These are phyloP conservation scores for Erpobdella octoculata DNA, from an alignment of 2,888 invertebrate species.

Conservation along the genomic window DNA sequence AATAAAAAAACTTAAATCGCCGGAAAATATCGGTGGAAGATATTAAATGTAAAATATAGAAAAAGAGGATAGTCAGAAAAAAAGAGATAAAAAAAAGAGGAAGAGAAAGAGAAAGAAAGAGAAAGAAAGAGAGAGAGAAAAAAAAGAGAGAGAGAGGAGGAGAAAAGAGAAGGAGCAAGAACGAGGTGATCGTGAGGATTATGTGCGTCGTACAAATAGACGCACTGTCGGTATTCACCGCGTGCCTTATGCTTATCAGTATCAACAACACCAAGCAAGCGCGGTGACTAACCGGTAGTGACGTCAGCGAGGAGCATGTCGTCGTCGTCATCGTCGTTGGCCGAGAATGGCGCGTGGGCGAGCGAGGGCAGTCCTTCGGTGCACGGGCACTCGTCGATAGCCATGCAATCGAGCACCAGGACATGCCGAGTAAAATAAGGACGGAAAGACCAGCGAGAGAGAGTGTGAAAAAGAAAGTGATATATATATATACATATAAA, in stretches of 20 bases:
- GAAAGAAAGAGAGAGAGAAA: background rate
- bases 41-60: constrained; percentile 8
- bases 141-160: background rate
- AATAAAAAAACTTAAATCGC: too few relatives aligned
- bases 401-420: too few relatives aligned
- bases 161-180: background rate
- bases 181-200: background rate
- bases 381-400: background rate
- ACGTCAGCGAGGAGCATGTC: background rate
- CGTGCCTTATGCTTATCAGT: constrained; percentile 26
- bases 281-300: constrained; percentile 27
- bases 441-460: background rate
- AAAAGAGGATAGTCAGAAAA: background rate
- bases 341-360: background rate
- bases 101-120: background rate
- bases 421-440: background rate
- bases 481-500: too few relatives aligned
- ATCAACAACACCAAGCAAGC: constrained; percentile 23
- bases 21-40: too few relatives aligned
- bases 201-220: background rate
- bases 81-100: background rate
- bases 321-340: background rate
- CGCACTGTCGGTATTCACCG: constrained; percentile 28
- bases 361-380: background rate
- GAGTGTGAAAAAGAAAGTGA: too few relatives aligned